Evolutionary conservation across 2,888 invertebrate species (phyloP).

Genomic region (Tigriopus californicus): DNA sequence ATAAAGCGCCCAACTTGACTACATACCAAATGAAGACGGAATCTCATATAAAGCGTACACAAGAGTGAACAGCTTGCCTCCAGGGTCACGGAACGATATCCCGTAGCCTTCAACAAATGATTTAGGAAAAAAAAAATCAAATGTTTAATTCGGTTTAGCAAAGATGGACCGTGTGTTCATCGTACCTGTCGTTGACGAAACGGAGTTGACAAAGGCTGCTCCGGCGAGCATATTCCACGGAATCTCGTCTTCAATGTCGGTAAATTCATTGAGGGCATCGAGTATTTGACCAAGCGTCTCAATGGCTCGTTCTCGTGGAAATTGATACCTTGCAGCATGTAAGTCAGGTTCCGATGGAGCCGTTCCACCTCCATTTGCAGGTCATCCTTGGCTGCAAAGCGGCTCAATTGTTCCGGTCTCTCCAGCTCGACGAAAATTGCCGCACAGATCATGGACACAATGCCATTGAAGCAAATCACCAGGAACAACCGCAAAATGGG

Average conservation of each 20-base stretch:
- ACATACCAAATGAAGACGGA: slow-evolving; percentile 11
- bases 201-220: slow-evolving; percentile 5
- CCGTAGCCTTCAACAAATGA: slow-evolving; percentile 6
- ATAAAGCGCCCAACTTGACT: slow-evolving; percentile 6
- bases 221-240: slow-evolving; percentile 5
- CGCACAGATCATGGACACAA: slow-evolving; percentile 5
- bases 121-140: background rate
- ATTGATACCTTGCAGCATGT: background rate
- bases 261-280: background rate
- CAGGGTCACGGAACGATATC: too few species aligned
- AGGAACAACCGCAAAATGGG: slow-evolving; percentile 1
- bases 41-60: background rate
- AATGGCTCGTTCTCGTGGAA: background rate
- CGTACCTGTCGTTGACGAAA: slow-evolving; percentile 10
- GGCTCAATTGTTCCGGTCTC: background rate
- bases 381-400: background rate
- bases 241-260: slow-evolving; percentile 1
- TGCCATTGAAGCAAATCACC: slow-evolving; percentile 4
- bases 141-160: background rate
- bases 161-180: background rate
- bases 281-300: background rate
- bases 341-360: background rate
- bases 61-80: slow-evolving; percentile 9
- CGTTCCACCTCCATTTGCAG: background rate
- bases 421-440: slow-evolving; percentile 1